Conservation (phyloP, 35 echinoderm and acorn worm genomes). For the Patiria miniata region DNA sequence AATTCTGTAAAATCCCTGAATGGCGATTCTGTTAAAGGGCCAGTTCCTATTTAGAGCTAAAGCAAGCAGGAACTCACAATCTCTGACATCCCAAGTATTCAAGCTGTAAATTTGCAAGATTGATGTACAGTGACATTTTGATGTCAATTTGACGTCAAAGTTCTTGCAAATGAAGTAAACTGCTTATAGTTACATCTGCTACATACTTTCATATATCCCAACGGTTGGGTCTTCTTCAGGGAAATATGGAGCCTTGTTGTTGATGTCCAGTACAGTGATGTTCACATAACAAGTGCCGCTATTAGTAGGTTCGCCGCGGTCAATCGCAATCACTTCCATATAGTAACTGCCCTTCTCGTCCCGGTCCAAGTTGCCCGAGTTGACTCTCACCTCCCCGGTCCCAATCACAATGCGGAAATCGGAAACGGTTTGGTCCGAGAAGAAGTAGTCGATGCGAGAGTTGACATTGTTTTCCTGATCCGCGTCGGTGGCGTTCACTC, state of each 20-base stretch:
- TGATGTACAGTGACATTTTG: no score
- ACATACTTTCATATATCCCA: background rate
- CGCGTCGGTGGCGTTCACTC: background rate
- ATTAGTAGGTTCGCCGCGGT: background rate
- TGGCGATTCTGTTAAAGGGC: no score
- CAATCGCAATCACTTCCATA: background rate
- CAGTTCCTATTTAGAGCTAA: no score
- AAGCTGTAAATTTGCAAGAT: no score
- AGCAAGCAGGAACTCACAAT: no score
- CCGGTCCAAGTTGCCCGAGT: background rate
- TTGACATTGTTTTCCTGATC: background rate
- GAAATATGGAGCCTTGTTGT: background rate
- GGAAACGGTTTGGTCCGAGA: background rate
- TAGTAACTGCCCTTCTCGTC: background rate
- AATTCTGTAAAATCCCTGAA: no score
- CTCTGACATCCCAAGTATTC: no score
- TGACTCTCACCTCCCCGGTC: background rate
- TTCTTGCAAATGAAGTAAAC: no score
- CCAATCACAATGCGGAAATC: background rate
- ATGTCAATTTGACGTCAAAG: no score
- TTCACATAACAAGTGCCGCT: background rate
- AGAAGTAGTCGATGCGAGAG: slow-evolving; percentile 7
- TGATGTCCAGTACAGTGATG: background rate
- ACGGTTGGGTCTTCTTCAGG: background rate
- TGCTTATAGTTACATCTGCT: no score